phyloP scores from a whole-genome alignment of 2,113 vertebrate genomes.

The Laticauda laticaudata region DNA sequence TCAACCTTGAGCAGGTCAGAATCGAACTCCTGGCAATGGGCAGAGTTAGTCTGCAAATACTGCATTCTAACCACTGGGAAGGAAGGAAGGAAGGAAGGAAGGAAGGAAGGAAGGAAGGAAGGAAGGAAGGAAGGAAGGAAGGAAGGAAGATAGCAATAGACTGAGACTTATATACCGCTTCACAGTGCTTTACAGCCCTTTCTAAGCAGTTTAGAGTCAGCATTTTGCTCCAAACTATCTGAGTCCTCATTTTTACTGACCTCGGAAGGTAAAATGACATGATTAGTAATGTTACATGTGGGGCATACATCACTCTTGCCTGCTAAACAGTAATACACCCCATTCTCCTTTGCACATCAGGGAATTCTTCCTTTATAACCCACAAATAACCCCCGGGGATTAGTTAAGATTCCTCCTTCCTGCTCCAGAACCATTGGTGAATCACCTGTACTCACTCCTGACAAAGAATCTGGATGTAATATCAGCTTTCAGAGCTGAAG shows the following conservation, averaged over 20 bases:
- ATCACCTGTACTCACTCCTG: not conserved
- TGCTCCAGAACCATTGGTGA: not conserved
- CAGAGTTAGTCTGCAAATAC: not conserved
- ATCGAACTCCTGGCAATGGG: not conserved
- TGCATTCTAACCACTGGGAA: not conserved
- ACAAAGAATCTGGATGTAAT: not conserved
- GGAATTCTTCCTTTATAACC: not conserved
- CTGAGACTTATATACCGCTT: too few species aligned
- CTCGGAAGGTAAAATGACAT: not conserved
- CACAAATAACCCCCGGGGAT: not conserved
- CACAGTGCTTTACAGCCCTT: too few species aligned
- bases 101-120: too few species aligned
- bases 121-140: too few species aligned
- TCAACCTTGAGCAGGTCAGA: not conserved
- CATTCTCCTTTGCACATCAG: not conserved
- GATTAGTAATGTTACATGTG: not conserved
- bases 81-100: too few species aligned
- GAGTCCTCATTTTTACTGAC: too few species aligned
- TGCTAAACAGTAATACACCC: not conserved
- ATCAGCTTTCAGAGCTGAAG: too few species aligned
- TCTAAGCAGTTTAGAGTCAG: too few species aligned
- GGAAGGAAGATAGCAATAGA: too few species aligned
- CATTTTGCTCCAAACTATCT: too few species aligned
- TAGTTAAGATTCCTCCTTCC: not conserved
- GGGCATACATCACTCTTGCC: too few species aligned